Base-by-base conservation (phyloP, 2,888 invertebrate genomes). In the Thalpophila matura region DNA sequence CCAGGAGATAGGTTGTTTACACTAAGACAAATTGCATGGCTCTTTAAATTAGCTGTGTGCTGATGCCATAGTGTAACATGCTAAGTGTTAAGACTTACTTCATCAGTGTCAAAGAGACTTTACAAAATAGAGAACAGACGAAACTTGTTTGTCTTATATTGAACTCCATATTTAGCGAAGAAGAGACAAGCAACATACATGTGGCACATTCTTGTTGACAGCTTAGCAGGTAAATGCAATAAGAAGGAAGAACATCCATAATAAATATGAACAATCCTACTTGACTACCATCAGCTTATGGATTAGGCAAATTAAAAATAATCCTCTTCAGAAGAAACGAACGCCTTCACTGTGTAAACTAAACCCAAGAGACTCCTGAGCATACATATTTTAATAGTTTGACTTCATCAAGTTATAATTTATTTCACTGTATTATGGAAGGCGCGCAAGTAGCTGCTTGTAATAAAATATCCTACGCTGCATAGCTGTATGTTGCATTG, bases 181-280 rank as follows among this genome's bases (percentile, higher is more conserved):
- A 64, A 43, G 20, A 5, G 5, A 22, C 16, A 27, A 63, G 42
- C 24, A 37, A 43, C 42, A 27, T 33, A 27, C 3, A n/a, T 37
- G 16, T n/a, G 24, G 14, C n/a, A 33, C 27, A 42, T 62, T 50
- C 31, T 31, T 31, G 16, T 27, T 20, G 12, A 29, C 20, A 43
- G 54, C 24, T 7, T 2, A 26, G 6, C n/a, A 14, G 18, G 6
- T 27, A 4, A n/a, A 42, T 7, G n/a, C 22, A 40, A 31, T n/a
- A 4, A 37, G 1, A 18, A 37, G 12, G 49, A 10, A 16, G 10
- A 20, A 43, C 29, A 26, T 20, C 37, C 14, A 35, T 10, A 53
- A 14, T 22, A 10, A 12, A 31, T 20, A 22, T 18, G 1, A 29
- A 16, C 4, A 42, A 22, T 31, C 29, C 18, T 14, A 24, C 22